These are phyloP conservation scores for Chrosomus eos DNA, from an alignment of 2,797 vertebrate species.

Conservation along the genomic window DNA sequence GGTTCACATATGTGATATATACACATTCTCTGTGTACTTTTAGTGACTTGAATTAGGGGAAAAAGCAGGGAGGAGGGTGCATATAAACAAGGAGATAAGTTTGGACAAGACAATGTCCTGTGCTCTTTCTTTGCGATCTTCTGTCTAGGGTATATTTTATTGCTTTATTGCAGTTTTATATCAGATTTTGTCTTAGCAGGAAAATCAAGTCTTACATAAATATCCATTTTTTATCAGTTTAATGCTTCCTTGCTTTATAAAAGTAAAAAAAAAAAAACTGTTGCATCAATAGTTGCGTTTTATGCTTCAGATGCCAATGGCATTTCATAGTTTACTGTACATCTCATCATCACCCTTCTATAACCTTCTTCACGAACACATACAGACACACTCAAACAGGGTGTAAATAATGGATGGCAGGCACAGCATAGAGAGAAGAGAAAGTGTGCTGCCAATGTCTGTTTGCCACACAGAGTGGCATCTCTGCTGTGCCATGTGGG, in stretches of 20 bases:
- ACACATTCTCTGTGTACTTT: no score
- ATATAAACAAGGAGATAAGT: no score
- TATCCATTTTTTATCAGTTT: background rate
- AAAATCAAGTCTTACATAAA: no score
- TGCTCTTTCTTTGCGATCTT: no score
- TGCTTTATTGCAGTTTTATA: no score
- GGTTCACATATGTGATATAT: no score
- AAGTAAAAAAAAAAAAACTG: background rate
- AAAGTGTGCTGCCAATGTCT: conserved; percentile 10
- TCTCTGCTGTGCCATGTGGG: conserved; percentile 20
- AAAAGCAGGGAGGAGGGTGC: no score
- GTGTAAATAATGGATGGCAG: conserved; percentile 18
- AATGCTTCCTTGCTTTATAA: background rate
- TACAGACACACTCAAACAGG: conserved; percentile 12
- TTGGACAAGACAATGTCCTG: no score
- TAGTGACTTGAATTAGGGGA: no score
- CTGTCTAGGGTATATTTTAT: no score
- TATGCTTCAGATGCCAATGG: background rate
- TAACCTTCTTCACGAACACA: background rate
- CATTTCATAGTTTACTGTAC: background rate
- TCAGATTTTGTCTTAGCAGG: no score
- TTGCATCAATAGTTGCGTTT: background rate
- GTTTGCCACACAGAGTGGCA: background rate
- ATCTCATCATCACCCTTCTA: background rate
- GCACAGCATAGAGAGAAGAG: conserved; percentile 1